phyloP scores from a whole-genome alignment of 2,888 invertebrate genomes.

The Trichopria drosophilae region DNA sequence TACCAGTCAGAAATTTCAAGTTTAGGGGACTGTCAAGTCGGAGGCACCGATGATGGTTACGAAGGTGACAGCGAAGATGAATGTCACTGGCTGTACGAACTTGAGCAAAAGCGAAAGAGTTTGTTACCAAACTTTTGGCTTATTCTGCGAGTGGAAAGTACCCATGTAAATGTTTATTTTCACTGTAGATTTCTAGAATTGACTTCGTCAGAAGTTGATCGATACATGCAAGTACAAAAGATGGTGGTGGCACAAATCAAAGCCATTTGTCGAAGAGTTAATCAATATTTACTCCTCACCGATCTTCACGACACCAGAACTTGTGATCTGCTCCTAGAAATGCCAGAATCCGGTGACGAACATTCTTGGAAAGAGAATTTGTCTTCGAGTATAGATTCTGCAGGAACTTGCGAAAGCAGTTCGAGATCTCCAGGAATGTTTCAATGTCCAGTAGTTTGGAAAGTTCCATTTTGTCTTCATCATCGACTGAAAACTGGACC shows the following conservation, averaged over 20 bases:
- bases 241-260: constrained; percentile 63
- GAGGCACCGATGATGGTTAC: constrained; percentile 59
- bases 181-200: constrained; percentile 68
- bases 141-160: constrained; percentile 65
- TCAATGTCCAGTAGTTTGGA: constrained; percentile 75
- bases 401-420: constrained; percentile 33
- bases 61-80: constrained; percentile 68
- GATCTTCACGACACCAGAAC: constrained; percentile 68
- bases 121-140: constrained; percentile 73
- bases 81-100: constrained; percentile 62
- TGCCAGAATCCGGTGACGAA: constrained; percentile 65
- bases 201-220: constrained; percentile 60
- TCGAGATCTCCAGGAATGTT: constrained; percentile 72
- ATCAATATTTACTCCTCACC: constrained; percentile 71
- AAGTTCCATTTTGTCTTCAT: constrained; percentile 70
- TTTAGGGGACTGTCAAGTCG: constrained; percentile 44
- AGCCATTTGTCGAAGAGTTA: constrained; percentile 67
- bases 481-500: constrained; percentile 70
- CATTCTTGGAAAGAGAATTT: constrained; percentile 46
- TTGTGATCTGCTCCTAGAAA: constrained; percentile 69
- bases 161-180: constrained; percentile 68
- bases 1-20: constrained; percentile 50
- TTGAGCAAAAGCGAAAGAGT: constrained; percentile 61
- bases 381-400: no score
- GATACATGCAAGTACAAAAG: constrained; percentile 61